A percentile compares a stretch with the other conserved stretches of the same genome.
Conservation (phyloP, 2,113 vertebrate species). For the Lathamus discolor region DNA sequence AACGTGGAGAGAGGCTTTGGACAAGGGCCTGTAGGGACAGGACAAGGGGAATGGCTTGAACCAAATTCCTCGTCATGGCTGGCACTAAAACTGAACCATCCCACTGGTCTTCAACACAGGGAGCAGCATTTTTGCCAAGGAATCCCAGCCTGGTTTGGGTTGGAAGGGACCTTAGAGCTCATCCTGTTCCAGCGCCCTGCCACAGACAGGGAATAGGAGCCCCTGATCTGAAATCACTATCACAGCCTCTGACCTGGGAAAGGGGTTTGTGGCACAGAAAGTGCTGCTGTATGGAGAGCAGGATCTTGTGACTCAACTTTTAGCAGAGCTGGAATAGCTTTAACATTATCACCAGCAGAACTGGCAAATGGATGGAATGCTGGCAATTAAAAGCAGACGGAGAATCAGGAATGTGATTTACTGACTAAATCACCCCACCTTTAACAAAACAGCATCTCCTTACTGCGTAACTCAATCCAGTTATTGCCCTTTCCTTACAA, state of each 20-base stretch:
- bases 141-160: not conserved
- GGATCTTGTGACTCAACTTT: not conserved
- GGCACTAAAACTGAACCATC: fast-evolving
- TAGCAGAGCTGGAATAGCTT: fast-evolving
- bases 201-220: not conserved
- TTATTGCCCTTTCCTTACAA: not conserved
- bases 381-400: not conserved
- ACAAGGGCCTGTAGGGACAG: not conserved
- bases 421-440: not conserved
- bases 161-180: not conserved
- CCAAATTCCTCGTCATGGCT: not conserved
- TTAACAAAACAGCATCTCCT: not conserved
- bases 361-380: too few species aligned
- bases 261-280: not conserved
- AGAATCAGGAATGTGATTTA: not conserved
- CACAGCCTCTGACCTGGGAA: not conserved
- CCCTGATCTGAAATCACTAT: fast-evolving
- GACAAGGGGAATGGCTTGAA: not conserved
- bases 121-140: fast-evolving
- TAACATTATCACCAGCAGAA: not conserved
- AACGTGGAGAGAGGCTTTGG: not conserved
- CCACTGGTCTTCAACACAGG: fast-evolving
- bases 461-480: not conserved
- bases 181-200: not conserved
- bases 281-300: fast-evolving